Conservation (phyloP, 1,140 invertebrate genomes). For the Heliconius himera region DNA sequence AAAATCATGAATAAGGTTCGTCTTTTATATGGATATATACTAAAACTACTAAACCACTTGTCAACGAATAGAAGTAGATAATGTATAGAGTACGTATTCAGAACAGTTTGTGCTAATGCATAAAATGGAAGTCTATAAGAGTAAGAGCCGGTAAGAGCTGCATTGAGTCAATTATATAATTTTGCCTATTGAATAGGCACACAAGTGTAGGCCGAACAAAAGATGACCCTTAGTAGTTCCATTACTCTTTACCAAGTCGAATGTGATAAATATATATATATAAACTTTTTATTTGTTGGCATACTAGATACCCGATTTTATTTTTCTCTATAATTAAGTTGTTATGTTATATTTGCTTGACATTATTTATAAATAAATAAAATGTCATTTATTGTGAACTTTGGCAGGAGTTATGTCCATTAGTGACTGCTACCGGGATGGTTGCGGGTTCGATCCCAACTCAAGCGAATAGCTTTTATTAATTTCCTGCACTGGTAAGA, state of each 20-base stretch:
- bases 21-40: no score
- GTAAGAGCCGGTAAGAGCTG: neutral
- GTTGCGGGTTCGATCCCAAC: no score
- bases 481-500: no score
- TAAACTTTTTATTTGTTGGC: neutral
- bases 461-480: no score
- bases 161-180: conserved; percentile 1
- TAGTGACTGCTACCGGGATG: no score
- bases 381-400: no score
- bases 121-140: neutral
- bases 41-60: neutral
- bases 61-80: neutral
- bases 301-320: no score
- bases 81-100: neutral
- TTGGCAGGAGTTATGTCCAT: no score
- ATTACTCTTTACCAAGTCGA: neutral
- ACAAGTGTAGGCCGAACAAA: neutral
- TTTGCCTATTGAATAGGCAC: neutral
- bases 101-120: neutral
- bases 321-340: no score
- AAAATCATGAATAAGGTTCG: no score
- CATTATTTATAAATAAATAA: no score
- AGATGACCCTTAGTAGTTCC: neutral
- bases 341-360: no score
- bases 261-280: neutral